Percentiles rank a stretch among this genome's conserved stretches.
These are phyloP conservation scores for Todus mexicanus DNA, from an alignment of 2,797 vertebrate genomes.

Conservation along the genomic window DNA sequence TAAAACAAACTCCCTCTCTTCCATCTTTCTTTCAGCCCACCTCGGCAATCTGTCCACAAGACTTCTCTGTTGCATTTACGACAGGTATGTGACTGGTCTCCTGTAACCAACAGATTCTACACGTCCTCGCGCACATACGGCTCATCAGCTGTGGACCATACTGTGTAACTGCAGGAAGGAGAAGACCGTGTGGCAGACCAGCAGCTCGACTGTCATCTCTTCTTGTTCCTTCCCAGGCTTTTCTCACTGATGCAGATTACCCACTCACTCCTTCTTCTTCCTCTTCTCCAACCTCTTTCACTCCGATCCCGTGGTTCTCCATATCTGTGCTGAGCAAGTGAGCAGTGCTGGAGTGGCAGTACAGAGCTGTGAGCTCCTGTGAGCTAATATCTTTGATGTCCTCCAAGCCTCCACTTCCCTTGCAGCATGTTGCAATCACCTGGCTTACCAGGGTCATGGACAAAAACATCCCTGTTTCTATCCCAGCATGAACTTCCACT, in stretches of 20 bases:
- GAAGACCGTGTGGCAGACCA: fast-evolving
- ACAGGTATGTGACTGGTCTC: fast-evolving
- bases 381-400: background rate
- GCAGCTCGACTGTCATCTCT: background rate
- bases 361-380: too few relatives aligned
- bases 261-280: background rate
- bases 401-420: background rate
- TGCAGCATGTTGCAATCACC: background rate
- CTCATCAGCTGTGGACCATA: background rate
- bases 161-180: background rate
- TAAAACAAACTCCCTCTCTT: background rate
- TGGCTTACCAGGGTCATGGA: background rate
- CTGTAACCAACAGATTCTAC: background rate
- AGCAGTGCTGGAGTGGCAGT: background rate
- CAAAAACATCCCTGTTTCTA: background rate
- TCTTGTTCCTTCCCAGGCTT: background rate
- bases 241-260: background rate
- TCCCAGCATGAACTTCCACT: background rate
- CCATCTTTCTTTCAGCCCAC: background rate
- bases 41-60: background rate
- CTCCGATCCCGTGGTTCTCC: background rate
- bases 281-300: background rate
- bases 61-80: background rate
- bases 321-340: fast-evolving
- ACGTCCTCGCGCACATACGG: background rate